Evolutionary conservation across 2,797 vertebrate species (phyloP).

Genomic region (Halcyon smyrnensis): DNA sequence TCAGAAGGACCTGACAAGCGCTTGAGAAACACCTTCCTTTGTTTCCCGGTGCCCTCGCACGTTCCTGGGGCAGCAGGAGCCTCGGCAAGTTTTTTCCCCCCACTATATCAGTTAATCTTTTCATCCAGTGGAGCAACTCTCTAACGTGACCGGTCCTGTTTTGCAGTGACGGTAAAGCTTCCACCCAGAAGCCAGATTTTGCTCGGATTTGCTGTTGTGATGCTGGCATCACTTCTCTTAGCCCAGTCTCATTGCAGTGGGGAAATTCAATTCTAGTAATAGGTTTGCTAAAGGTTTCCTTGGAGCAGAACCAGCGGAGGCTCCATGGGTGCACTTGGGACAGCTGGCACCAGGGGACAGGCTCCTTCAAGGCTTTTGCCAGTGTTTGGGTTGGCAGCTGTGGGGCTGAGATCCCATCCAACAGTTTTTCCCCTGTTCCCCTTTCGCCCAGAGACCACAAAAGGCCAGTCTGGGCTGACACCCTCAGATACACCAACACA

Average conservation of each 20-base stretch:
- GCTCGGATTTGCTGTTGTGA: background rate
- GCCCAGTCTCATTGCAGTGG: background rate
- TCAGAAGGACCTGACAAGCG: accelerated
- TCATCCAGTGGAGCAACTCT: background rate
- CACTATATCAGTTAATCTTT: accelerated
- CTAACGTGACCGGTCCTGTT: background rate
- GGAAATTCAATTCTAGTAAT: background rate
- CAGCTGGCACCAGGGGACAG: background rate
- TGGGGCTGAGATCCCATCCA: background rate
- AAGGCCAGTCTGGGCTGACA: background rate
- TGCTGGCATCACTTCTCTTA: background rate
- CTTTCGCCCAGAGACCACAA: background rate
- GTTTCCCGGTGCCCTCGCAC: accelerated
- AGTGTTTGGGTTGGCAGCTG: background rate
- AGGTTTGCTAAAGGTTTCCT: background rate
- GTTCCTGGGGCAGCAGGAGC: background rate
- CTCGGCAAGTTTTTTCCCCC: background rate
- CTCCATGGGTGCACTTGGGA: background rate
- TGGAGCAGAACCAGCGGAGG: background rate
- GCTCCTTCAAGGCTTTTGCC: background rate
- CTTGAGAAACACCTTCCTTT: background rate
- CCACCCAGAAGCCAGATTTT: background rate
- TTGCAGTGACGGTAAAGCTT: background rate
- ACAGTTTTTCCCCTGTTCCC: background rate
- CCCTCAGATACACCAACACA: background rate